Conservation (phyloP, 2,888 invertebrate genomes). For the Ophion obscuratus region DNA sequence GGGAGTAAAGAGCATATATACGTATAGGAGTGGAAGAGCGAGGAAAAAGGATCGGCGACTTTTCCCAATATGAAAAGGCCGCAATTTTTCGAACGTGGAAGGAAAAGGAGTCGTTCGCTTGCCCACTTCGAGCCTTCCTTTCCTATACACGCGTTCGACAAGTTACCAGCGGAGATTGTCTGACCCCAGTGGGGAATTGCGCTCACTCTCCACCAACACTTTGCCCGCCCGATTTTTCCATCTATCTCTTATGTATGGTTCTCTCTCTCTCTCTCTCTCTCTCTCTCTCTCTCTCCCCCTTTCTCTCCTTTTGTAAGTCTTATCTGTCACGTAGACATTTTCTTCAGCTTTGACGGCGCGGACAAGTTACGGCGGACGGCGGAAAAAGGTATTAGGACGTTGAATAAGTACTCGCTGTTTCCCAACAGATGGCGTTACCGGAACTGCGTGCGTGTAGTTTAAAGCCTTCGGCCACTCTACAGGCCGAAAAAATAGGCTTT, state of each 20-base stretch:
- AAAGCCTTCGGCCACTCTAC: no score
- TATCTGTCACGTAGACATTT: constrained; percentile 7
- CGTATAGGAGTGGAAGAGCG: constrained; percentile 11
- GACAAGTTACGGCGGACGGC: no score
- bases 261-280: background rate
- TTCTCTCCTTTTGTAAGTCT: background rate
- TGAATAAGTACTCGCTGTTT: no score
- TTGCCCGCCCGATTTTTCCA: constrained; percentile 30
- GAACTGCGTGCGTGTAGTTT: no score
- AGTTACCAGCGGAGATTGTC: constrained; percentile 63
- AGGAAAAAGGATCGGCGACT: constrained; percentile 50
- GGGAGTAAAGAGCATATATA: constrained; percentile 18
- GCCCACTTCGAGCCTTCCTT: constrained; percentile 41
- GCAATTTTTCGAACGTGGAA: constrained; percentile 64
- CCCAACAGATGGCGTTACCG: no score
- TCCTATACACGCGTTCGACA: constrained; percentile 44
- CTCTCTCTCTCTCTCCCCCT: background rate
- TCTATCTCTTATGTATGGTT: constrained; percentile 21
- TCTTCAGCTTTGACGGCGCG: background rate
- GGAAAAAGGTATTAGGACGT: no score
- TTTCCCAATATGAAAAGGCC: constrained; percentile 56
- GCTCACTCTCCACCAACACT: constrained; percentile 53
- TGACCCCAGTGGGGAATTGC: constrained; percentile 64
- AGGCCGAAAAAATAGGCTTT: no score
- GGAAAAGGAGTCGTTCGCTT: constrained; percentile 40